A percentile compares a stretch with the other conserved stretches of the same genome.
These are phyloP conservation scores for Myiopsitta monachus DNA, from an alignment of 2,113 vertebrate genomes.

Conservation along the genomic window DNA sequence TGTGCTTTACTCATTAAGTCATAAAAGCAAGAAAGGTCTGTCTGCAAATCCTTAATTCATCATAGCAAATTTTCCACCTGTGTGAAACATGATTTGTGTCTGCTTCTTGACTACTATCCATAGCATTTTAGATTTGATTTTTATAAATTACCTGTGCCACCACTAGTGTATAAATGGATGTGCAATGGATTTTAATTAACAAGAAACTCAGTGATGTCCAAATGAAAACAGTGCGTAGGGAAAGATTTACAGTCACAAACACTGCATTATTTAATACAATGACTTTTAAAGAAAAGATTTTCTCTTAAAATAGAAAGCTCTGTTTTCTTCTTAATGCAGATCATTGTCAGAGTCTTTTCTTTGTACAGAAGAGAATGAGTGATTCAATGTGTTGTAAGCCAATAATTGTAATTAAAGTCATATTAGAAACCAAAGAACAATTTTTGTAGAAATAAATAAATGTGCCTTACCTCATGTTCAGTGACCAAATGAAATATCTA, in stretches of 20 bases:
- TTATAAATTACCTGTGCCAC: not conserved
- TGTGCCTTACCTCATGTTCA: not conserved
- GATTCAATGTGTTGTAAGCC: not conserved
- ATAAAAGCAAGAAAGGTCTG: not conserved
- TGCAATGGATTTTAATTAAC: not conserved
- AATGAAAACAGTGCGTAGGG: not conserved
- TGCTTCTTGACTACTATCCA: not conserved
- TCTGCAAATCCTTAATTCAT: slow-evolving; percentile 21
- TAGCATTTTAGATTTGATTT: slow-evolving; percentile 21
- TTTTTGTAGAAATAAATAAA: not conserved
- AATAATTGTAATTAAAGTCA: not conserved
- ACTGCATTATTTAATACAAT: not conserved
- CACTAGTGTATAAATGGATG: not conserved
- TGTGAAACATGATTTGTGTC: not conserved
- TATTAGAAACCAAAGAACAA: not conserved
- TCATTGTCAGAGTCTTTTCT: not conserved
- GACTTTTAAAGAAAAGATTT: not conserved
- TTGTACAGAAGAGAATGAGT: not conserved
- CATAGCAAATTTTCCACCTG: slow-evolving; percentile 10
- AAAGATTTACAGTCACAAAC: not conserved
- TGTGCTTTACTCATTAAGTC: not conserved
- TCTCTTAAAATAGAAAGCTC: not conserved
- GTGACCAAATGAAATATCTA: not conserved
- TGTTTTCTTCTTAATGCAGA: not conserved
- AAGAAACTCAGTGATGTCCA: not conserved